Percentiles rank a stretch among this genome's conserved stretches.
phyloP scores from a whole-genome alignment of 2,888 invertebrate species.

The Octonoba sinensis region DNA sequence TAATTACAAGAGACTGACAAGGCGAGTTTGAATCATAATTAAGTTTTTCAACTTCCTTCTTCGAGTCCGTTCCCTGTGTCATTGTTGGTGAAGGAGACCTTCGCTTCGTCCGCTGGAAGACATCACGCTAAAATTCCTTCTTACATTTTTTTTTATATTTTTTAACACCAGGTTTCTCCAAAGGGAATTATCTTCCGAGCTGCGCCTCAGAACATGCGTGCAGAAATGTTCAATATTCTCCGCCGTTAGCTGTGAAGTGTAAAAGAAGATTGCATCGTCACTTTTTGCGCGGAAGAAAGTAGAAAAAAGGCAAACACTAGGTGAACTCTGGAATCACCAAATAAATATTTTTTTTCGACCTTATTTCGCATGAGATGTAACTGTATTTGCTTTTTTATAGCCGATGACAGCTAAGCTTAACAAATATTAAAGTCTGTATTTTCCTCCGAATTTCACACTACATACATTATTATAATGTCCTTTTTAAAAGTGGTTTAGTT shows the following conservation, averaged over 20 bases:
- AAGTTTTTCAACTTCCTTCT: slow-evolving; percentile 31
- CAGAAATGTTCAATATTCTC: slow-evolving; percentile 1
- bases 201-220: background rate
- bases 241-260: background rate
- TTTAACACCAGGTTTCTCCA: background rate
- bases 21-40: slow-evolving; percentile 51
- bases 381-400: too few relatives aligned
- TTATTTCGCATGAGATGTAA: too few relatives aligned
- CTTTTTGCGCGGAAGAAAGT: too few relatives aligned
- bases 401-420: too few relatives aligned
- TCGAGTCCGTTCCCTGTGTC: slow-evolving; percentile 17
- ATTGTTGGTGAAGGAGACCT: background rate
- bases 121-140: background rate
- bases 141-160: background rate
- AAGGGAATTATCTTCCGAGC: background rate
- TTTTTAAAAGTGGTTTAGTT: too few relatives aligned
- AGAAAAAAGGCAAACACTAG: too few relatives aligned
- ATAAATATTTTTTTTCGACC: too few relatives aligned
- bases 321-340: too few relatives aligned
- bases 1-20: slow-evolving; percentile 54
- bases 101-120: background rate
- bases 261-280: background rate
- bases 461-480: too few relatives aligned
- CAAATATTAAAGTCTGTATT: too few relatives aligned
- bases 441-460: too few relatives aligned